These are phyloP conservation scores for Urocynchramus pylzowi DNA, from an alignment of 2,113 vertebrate species.

Conservation along the genomic window DNA sequence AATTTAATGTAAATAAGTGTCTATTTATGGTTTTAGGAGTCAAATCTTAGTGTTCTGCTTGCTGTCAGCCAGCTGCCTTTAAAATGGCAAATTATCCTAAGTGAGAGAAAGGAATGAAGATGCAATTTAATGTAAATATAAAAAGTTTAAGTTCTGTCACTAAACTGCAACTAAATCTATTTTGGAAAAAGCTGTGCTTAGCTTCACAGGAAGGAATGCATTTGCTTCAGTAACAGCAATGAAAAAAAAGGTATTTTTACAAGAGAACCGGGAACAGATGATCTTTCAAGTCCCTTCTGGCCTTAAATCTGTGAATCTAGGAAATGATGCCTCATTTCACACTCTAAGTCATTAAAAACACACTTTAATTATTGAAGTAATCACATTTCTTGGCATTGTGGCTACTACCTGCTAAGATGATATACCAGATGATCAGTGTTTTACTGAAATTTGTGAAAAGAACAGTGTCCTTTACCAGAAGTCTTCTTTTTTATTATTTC, in stretches of 20 bases:
- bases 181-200: background rate
- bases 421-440: background rate
- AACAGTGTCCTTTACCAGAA: slow-evolving; percentile 20
- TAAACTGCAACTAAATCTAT: background rate
- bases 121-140: background rate
- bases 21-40: background rate
- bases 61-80: background rate
- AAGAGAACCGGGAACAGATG: slow-evolving; percentile 1
- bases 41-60: background rate
- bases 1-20: background rate
- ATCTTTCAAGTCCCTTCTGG: slow-evolving; percentile 21
- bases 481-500: slow-evolving; percentile 2
- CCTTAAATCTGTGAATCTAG: slow-evolving; percentile 37
- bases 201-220: background rate
- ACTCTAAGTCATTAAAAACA: slow-evolving; percentile 23
- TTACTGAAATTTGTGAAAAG: slow-evolving; percentile 21
- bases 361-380: slow-evolving; percentile 37
- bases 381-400: slow-evolving; percentile 48
- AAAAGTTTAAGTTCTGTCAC: background rate
- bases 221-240: background rate
- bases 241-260: background rate
- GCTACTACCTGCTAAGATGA: slow-evolving; percentile 13
- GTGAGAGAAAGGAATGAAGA: background rate
- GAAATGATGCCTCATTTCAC: slow-evolving; percentile 30
- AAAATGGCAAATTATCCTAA: background rate